These are phyloP conservation scores for Tetrapedia diversipes DNA, from an alignment of 2,888 invertebrate species.

Conservation along the genomic window DNA sequence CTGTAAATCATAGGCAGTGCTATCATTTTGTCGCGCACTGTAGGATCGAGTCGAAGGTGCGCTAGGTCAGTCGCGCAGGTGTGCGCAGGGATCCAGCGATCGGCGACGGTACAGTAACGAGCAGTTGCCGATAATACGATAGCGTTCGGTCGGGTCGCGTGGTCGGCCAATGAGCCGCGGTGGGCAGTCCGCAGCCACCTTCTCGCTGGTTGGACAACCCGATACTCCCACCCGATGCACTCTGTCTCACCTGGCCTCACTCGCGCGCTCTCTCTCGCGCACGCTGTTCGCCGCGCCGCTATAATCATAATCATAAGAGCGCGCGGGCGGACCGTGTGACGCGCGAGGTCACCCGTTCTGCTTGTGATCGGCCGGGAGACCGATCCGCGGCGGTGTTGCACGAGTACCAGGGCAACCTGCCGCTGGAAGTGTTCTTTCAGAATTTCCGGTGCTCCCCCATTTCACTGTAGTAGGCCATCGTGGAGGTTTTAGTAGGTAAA, in stretches of 20 bases:
- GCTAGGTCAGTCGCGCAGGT: constrained; percentile 20
- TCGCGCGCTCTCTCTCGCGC: constrained; percentile 66
- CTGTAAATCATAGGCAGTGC: no score
- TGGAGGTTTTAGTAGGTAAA: no score
- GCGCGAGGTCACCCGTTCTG: constrained; percentile 38
- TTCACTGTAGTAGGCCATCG: no score
- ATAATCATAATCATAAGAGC: constrained; percentile 69
- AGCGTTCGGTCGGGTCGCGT: constrained; percentile 65
- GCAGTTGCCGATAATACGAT: constrained; percentile 67
- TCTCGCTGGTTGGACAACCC: constrained; percentile 78
- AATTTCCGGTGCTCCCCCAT: no score
- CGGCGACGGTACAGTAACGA: constrained; percentile 61
- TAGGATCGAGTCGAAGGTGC: not conserved
- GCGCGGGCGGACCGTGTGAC: constrained; percentile 35
- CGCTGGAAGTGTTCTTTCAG: no score
- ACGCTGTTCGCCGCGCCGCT: constrained; percentile 50
- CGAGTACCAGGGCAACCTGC: no score
- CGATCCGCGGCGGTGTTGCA: constrained; percentile 1
- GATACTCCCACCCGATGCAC: constrained; percentile 69
- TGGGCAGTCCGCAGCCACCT: constrained; percentile 79
- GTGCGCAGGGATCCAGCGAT: constrained; percentile 42
- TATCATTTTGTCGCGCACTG: no score
- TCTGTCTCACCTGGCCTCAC: constrained; percentile 61
- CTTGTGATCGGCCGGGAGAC: constrained; percentile 14
- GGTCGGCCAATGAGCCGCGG: constrained; percentile 80